Percentiles rank a stretch among this genome's conserved stretches.
phyloP scores from a whole-genome alignment of 2,113 vertebrate genomes.

The Anhinga rufa region DNA sequence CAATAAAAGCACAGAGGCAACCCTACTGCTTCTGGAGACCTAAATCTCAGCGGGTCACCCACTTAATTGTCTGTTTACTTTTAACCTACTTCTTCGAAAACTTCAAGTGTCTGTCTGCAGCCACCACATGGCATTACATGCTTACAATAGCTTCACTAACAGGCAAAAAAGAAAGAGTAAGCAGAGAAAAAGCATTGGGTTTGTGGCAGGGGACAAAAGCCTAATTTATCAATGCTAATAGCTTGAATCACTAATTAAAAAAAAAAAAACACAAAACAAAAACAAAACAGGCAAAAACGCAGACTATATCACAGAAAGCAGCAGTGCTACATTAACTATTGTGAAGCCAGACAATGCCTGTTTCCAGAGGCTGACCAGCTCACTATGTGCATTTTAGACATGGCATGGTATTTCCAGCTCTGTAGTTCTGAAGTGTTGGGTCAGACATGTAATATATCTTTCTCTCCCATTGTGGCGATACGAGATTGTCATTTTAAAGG shows the following conservation, averaged over 20 bases:
- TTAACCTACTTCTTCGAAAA: background rate
- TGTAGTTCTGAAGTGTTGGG: background rate
- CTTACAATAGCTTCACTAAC: background rate
- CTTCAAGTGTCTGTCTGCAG: background rate
- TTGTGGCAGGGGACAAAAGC: background rate
- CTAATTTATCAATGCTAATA: background rate
- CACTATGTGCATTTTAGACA: background rate
- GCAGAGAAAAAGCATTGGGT: background rate
- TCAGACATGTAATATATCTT: background rate
- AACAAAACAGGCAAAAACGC: background rate
- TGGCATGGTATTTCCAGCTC: background rate
- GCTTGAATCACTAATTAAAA: background rate
- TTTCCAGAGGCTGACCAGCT: background rate
- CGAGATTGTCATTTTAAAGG: slow-evolving; percentile 9
- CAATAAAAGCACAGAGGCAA: background rate
- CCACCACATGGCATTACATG: background rate
- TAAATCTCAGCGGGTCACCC: background rate
- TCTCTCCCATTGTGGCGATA: slow-evolving; percentile 16
- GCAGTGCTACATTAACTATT: background rate
- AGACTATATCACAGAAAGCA: background rate
- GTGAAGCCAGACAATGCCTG: background rate
- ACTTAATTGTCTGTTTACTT: background rate
- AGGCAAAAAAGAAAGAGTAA: background rate
- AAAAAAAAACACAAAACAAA: background rate
- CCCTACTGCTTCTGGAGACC: background rate